phyloP scores from a whole-genome alignment of 1,140 invertebrate genomes.

The Drosophila punjabiensis region DNA sequence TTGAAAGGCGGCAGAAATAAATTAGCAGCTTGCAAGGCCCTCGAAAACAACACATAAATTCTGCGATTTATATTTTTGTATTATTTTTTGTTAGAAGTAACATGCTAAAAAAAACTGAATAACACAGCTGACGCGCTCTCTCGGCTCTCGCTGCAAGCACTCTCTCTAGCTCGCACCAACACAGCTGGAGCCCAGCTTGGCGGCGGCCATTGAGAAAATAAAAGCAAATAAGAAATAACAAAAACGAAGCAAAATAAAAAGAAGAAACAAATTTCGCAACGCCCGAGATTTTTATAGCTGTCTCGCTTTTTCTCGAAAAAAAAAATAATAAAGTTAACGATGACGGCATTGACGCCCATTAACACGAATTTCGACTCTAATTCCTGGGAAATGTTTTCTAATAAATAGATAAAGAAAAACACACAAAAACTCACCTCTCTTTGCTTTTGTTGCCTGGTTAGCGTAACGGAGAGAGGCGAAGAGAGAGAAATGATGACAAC shows the following conservation, averaged over 20 bases:
- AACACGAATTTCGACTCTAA: slow-evolving; percentile 31
- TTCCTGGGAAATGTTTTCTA: slow-evolving; percentile 20
- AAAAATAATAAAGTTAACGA: slow-evolving; percentile 49
- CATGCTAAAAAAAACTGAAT: slow-evolving; percentile 58
- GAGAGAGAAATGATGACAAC: slow-evolving; percentile 11
- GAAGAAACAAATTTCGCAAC: slow-evolving; percentile 75
- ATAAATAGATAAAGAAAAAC: slow-evolving; percentile 3
- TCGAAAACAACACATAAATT: slow-evolving; percentile 22
- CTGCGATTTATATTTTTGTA: slow-evolving; percentile 19
- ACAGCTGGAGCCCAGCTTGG: slow-evolving; percentile 40
- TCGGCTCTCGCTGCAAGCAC: slow-evolving; percentile 7
- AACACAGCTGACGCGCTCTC: slow-evolving; percentile 68
- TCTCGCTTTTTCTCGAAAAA: slow-evolving; percentile 44
- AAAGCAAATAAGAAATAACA: slow-evolving; percentile 54
- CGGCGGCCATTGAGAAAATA: slow-evolving; percentile 54
- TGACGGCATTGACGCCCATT: slow-evolving; percentile 67
- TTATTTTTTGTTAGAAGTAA: slow-evolving; percentile 54
- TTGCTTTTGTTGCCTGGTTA: slow-evolving; percentile 20
- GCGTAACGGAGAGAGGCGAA: slow-evolving; percentile 4
- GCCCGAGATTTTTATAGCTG: slow-evolving; percentile 47
- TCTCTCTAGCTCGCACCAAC: slow-evolving; percentile 38
- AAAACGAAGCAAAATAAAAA: slow-evolving; percentile 59
- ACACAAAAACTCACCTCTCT: slow-evolving; percentile 44
- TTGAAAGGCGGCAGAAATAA: slow-evolving; percentile 57
- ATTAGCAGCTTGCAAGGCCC: slow-evolving; percentile 56